Evolutionary conservation across 2,113 vertebrate genomes (phyloP).

Genomic region (Larimichthys polyactis): DNA sequence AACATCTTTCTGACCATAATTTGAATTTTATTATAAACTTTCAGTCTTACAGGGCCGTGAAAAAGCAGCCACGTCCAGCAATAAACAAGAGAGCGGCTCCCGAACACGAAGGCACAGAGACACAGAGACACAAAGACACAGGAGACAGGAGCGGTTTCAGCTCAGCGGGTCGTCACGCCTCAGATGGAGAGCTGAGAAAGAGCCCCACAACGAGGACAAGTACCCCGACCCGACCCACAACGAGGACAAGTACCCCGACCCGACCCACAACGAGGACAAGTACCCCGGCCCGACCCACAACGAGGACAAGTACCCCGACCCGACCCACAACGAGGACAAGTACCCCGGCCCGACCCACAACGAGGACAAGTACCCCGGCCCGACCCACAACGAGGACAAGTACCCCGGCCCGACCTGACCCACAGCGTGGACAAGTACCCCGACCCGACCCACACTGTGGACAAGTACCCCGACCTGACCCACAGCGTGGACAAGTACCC

Average conservation of each 20-base stretch:
- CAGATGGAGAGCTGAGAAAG: neutral
- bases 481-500: too few relatives aligned
- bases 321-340: too few relatives aligned
- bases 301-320: neutral
- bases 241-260: too few relatives aligned
- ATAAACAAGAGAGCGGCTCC: constrained; percentile 46
- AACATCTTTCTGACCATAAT: constrained; percentile 63
- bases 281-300: neutral
- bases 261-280: too few relatives aligned
- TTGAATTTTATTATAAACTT: constrained; percentile 72
- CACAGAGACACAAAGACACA: neutral
- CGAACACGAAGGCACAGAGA: constrained; percentile 26
- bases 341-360: too few relatives aligned
- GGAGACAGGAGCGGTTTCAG: constrained; percentile 46
- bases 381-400: too few relatives aligned
- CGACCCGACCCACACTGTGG: neutral
- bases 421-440: too few relatives aligned
- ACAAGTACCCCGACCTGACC: too few relatives aligned
- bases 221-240: too few relatives aligned
- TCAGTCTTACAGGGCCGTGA: constrained; percentile 45
- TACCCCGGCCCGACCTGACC: too few relatives aligned
- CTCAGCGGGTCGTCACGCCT: constrained; percentile 17
- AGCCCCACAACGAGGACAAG: neutral
- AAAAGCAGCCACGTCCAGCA: constrained; percentile 25
- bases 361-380: too few relatives aligned